phyloP scores from a whole-genome alignment of 2,888 invertebrate species.

The Siphlonurus alternatus region DNA sequence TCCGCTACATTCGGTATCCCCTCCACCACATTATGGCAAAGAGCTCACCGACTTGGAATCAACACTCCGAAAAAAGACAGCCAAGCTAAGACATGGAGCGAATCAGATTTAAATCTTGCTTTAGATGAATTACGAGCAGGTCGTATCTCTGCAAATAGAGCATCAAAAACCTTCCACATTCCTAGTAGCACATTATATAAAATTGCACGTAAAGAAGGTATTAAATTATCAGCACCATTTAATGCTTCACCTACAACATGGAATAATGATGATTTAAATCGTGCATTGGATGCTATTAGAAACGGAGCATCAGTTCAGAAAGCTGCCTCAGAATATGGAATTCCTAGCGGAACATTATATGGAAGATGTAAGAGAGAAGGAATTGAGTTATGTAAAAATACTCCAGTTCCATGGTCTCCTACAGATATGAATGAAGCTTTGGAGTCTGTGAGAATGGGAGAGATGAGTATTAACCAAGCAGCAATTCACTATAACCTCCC shows the following conservation, averaged over 20 bases:
- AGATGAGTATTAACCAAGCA: conserved; percentile 87
- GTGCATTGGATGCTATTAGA: conserved; percentile 63
- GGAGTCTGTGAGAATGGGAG: conserved; percentile 76
- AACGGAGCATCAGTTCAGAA: conserved; percentile 70
- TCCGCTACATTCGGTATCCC: conserved; percentile 76
- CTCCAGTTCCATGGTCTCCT: conserved; percentile 90
- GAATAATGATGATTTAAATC: conserved; percentile 68
- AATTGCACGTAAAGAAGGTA: conserved; percentile 78
- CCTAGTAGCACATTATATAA: conserved; percentile 84
- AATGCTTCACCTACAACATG: conserved; percentile 80
- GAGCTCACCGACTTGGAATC: conserved; percentile 68
- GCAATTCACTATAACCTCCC: conserved; percentile 83
- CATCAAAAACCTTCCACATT: conserved; percentile 69
- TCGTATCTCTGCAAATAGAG: conserved; percentile 77
- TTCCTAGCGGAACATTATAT: conserved; percentile 76
- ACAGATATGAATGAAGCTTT: conserved; percentile 82
- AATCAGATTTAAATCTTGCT: conserved; percentile 64
- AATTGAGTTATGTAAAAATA: conserved; percentile 71
- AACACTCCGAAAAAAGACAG: conserved; percentile 85
- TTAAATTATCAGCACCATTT: conserved; percentile 74
- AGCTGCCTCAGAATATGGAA: conserved; percentile 71
- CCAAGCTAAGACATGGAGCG: conserved; percentile 73
- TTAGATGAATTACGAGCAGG: conserved; percentile 68
- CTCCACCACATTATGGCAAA: conserved; percentile 80
- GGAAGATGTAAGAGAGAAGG: conserved; percentile 81